Base-by-base conservation (phyloP, 2,797 vertebrate genomes). In the Craterocephalus amniculus region DNA sequence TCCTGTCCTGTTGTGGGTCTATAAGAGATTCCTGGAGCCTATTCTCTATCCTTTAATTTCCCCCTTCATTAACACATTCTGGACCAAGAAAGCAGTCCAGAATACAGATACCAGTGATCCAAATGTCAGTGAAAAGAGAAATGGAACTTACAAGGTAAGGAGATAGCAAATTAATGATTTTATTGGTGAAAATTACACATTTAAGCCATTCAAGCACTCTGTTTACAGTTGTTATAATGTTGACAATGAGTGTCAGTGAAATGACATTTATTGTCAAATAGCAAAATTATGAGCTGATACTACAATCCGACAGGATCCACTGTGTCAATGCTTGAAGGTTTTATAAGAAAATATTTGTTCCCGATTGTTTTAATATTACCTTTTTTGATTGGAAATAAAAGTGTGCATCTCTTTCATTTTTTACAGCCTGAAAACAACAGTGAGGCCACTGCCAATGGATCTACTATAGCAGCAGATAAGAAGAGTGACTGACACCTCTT, bases 21-120 rank as follows among this genome's bases (percentile, higher is more conserved):
- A 98, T 85, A 99, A 99, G 91, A 96, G 96, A 49, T 99, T 98
- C 78, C 87, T 99, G 36, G 98, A 99, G 85, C 97, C 97, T 0
- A 94, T 95, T 59, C 36, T 99, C 16, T 98, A 98, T 65, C 97
- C 97, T 0, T 40, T 99, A 56, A 94, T 98, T 4, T 90, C 95
- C 0, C 97, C 97, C 0, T 81, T 99, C 1, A 70, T 99, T 8
- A 95, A 90, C 61, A 94, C 88, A 0, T 79, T 97, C 38, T 97
- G 96, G 96, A 73, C 80, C 70, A 95, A 92, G 83, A 95, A 90
- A 78, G 88, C 94, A 0, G 81, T 96, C 12, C 87, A 91, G 67
- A 95, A 94, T 68, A 81, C 80, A 0, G 63, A 32, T 0, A 61
- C 74, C 0, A 80, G 27, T 18, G 66, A 81, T 13, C 84, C 83